Conservation (phyloP, 2,797 vertebrate species). For the Lepilemur ruficaudatus region DNA sequence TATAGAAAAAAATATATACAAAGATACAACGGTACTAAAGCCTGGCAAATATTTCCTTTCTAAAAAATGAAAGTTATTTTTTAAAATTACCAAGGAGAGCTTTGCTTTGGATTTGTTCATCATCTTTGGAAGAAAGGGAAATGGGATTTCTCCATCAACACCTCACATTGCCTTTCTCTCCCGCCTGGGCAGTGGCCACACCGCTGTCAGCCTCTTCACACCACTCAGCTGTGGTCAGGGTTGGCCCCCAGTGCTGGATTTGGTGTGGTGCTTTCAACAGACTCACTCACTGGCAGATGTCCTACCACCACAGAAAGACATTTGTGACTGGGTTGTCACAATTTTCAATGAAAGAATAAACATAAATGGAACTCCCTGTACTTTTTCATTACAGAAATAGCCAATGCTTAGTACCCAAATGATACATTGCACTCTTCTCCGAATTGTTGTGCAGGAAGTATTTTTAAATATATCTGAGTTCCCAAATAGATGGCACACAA, state of each 20-base stretch:
- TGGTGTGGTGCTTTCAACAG: slow-evolving; percentile 71
- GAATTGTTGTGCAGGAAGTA: slow-evolving; percentile 44
- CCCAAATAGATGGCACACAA: neutral
- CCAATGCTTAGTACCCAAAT: slow-evolving; percentile 63
- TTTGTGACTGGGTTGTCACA: slow-evolving; percentile 68
- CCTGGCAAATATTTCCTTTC: neutral
- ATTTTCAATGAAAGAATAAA: slow-evolving; percentile 72
- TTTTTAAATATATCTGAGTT: slow-evolving; percentile 55
- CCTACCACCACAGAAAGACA: slow-evolving; percentile 46
- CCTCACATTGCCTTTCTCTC: slow-evolving; percentile 32
- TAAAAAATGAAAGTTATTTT: neutral
- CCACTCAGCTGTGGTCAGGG: slow-evolving; percentile 56
- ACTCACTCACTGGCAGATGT: slow-evolving; percentile 62
- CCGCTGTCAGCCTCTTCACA: slow-evolving; percentile 34
- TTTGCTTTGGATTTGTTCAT: slow-evolving; percentile 37
- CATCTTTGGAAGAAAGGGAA: slow-evolving; percentile 13
- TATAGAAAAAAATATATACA: neutral
- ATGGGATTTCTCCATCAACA: slow-evolving; percentile 63
- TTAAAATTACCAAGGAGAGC: neutral
- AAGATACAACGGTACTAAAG: neutral
- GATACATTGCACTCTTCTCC: slow-evolving; percentile 45
- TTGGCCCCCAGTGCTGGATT: slow-evolving; percentile 37
- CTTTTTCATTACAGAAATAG: slow-evolving; percentile 65
- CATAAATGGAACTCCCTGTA: slow-evolving; percentile 69
- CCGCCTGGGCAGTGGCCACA: slow-evolving; percentile 34